Evolutionary conservation across 2,888 invertebrate genomes (phyloP), one percentile per base, ranked within the genome.

Genomic region (Melanophora roralis): DNA sequence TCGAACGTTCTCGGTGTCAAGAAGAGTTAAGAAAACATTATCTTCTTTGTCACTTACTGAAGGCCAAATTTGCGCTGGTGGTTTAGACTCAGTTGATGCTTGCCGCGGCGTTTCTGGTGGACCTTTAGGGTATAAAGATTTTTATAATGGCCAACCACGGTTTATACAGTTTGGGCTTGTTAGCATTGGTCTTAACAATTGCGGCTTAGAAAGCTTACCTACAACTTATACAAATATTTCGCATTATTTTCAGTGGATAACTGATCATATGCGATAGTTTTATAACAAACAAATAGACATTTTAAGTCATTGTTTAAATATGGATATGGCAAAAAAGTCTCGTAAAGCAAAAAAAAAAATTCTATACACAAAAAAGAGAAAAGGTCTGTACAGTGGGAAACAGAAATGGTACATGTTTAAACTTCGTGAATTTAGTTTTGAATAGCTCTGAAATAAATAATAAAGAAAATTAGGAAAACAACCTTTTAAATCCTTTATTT

Each of bases 121-220:
- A 1, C 86, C 86, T 0, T 59, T 87, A 12, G 16, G 16, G 4
- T 55, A 55, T 16, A 55, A 36, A 8, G 16, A 21, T 36, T 27
- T 27, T 27, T 27, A 27, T 27, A 27, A 27, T 6, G 27, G 27
- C 27, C 27, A 21, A 11, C 36, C 19, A 40, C 51, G 51, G 32
- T 32, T 73, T 7, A 40, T 78, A 1, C 88, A 88, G 62, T 88
- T 84, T 55, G 94, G 94, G 7, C 87, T 94, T 0, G 93, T 94
- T 0, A 93, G 93, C 0, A 92, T 92, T 81, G 94, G 94, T 0
- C 91, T 92, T 0, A 86, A 87, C 0, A 85, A 89, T 1, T 94
- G 94, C 83, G 92, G 92, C 0, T 12, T 9, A 6, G 86, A 53
- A 12, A 88, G 83, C n/a, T 82, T 82, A 71, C 93, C 93, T 0